Percentiles rank a stretch among this genome's conserved stretches.
These are phyloP conservation scores for Theonella swinhoei DNA, from an alignment of 37 sponge, comb jelly and placozoan genomes.

Conservation along the genomic window DNA sequence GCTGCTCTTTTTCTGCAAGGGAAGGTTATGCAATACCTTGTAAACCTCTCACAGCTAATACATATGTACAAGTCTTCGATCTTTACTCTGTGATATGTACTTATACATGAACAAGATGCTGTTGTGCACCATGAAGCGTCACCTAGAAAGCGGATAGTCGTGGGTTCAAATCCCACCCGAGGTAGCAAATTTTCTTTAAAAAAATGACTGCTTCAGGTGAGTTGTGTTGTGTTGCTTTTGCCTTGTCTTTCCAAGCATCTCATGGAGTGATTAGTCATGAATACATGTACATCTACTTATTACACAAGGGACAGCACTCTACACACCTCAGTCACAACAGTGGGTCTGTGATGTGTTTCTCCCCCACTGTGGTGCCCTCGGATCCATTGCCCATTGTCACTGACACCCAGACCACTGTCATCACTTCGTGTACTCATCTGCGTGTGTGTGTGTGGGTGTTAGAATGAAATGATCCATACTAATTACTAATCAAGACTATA, in stretches of 20 bases:
- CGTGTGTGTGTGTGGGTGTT: too few species aligned
- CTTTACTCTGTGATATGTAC: not conserved
- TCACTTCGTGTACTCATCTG: not conserved
- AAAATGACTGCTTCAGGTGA: too few species aligned
- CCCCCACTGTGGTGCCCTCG: constrained; percentile 8
- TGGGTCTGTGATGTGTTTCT: not conserved
- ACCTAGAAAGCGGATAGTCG: too few species aligned
- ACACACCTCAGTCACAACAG: not conserved
- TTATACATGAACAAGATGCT: not conserved
- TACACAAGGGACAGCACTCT: too few species aligned
- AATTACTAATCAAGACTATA: too few species aligned
- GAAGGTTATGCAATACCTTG: not conserved
- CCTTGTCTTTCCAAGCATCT: too few species aligned
- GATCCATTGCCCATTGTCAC: not conserved
- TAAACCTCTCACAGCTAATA: not conserved
- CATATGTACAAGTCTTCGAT: not conserved
- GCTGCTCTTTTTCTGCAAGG: not conserved
- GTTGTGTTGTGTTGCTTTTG: too few species aligned
- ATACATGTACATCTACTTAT: too few species aligned
- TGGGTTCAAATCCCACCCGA: too few species aligned
- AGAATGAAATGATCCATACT: too few species aligned
- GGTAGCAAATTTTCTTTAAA: too few species aligned
- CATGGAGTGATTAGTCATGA: too few species aligned
- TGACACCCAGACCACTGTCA: constrained; percentile 2
- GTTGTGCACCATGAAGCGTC: not conserved